Evolutionary conservation across 2,888 invertebrate species (phyloP), one percentile per base, ranked within the genome.

Genomic region (Malacosoma neustria): DNA sequence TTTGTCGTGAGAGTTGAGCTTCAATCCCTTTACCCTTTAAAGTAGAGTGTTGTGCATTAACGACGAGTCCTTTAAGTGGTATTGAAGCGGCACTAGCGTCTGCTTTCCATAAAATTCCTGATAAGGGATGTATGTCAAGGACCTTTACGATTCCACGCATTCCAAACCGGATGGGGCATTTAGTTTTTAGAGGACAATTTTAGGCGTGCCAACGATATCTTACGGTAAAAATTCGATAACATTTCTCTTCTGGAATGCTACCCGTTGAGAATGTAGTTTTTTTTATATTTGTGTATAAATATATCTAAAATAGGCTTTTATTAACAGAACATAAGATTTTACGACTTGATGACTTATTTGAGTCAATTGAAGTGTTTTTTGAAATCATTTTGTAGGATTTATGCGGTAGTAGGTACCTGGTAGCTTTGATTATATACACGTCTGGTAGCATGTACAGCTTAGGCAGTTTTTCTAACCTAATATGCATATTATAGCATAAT

Each of bases 51-150:
- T 22, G 49, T 48, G 51, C 56, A 58, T 68, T 69, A 75, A 66
- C 69, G 59, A 51, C 46, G 49, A 54, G 49, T 59, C 62, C 61
- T 67, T 63, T 68, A 72, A 80, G 77, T 77, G 71, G 69, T 52
- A 52, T 38, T 43, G 14, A 39, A 46, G 41, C 36, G 36, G 55
- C 54, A 58, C 54, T 54, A 56, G 61, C 57, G 64, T 56, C 71
- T 72, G 62, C 62, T 75, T 71, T 62, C 71, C 73, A 76, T 77
- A 77, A 73, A 69, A 60, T 57, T 57, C 41, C 54, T 63, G 81
- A 79, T 80, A 82, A 77, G 66, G 66, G 60, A 66, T 63, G 54
- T 58, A 46, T 62, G 58, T 60, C 61, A 65, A 65, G 60, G 57
- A 57, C 51, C 39, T 38, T 32, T 46, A 44, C 43, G 41, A 53